Percentiles rank a stretch among this genome's conserved stretches.
Evolutionary conservation across 1,140 invertebrate species (phyloP).

Genomic region (Semibalanus balanoides): DNA sequence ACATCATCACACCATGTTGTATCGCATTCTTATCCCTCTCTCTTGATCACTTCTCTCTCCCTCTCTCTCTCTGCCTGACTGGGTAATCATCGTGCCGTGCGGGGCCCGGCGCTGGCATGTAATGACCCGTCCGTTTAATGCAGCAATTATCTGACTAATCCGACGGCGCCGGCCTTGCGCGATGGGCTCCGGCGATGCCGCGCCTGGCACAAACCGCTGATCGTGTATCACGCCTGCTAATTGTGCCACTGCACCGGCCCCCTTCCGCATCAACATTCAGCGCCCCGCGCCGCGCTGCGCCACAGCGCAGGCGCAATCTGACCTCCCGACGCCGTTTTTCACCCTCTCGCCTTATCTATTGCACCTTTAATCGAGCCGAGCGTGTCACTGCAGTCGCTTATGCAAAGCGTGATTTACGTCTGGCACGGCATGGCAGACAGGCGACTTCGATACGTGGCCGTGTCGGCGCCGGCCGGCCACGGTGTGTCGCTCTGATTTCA

Average conservation of each 20-base stretch:
- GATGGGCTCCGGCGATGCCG: background rate
- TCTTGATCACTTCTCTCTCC: background rate
- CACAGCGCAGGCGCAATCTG: conserved; percentile 29
- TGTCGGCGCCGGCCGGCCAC: too few relatives aligned
- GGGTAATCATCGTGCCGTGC: background rate
- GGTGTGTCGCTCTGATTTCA: too few relatives aligned
- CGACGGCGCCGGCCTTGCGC: background rate
- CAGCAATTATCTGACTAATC: background rate
- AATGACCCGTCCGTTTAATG: background rate
- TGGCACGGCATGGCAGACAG: too few relatives aligned
- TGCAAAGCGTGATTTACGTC: too few relatives aligned
- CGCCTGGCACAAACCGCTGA: background rate
- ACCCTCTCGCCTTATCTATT: too few relatives aligned
- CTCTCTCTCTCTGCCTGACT: too few relatives aligned
- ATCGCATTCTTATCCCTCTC: background rate
- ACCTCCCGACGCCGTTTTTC: conserved; percentile 3
- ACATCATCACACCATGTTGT: background rate
- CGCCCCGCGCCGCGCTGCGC: too few relatives aligned
- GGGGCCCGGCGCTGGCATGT: background rate
- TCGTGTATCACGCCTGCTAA: background rate
- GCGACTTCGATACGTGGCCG: too few relatives aligned
- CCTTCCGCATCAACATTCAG: background rate
- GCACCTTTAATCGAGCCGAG: too few relatives aligned
- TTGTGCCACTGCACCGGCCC: background rate
- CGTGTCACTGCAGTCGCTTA: too few relatives aligned